phyloP scores from a whole-genome alignment of 2,113 vertebrate species.

The Scartelaos histophorus region DNA sequence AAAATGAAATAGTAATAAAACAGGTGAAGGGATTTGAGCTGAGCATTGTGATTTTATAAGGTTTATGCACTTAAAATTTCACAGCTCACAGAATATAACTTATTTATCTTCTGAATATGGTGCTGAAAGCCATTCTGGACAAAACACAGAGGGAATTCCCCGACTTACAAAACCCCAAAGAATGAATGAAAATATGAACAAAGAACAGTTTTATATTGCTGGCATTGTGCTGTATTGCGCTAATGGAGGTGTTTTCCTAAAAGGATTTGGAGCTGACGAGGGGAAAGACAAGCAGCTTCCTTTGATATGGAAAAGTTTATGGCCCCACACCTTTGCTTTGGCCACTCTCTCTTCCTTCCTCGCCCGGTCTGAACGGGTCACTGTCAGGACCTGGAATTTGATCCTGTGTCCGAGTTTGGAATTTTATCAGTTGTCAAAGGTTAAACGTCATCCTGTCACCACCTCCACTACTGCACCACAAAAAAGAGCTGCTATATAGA shows the following conservation, averaged over 20 bases:
- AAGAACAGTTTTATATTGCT: constrained; percentile 5
- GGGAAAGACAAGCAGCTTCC: constrained; percentile 65
- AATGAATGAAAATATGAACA: background rate
- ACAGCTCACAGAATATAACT: constrained; percentile 53
- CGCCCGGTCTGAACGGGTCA: constrained; percentile 39
- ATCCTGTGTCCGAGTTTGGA: constrained; percentile 59
- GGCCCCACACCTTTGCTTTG: constrained; percentile 60
- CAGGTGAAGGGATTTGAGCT: constrained; percentile 23
- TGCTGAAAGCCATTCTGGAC: constrained; percentile 56
- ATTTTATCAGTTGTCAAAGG: constrained; percentile 37
- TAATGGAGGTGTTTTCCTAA: constrained; percentile 58
- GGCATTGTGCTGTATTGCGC: constrained; percentile 48
- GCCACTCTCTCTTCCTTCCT: constrained; percentile 69
- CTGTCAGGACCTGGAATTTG: constrained; percentile 53
- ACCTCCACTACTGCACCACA: constrained; percentile 3
- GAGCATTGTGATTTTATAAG: constrained; percentile 64
- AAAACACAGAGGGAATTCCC: constrained; percentile 19
- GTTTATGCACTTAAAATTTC: constrained; percentile 39
- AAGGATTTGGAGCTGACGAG: constrained; percentile 53
- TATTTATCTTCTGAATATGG: constrained; percentile 59
- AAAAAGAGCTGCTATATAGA: background rate
- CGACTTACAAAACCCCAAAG: background rate
- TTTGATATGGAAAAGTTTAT: constrained; percentile 53
- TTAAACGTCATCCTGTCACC: constrained; percentile 36
- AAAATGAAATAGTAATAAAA: constrained; percentile 21